These are phyloP conservation scores for Tetraneura akinire DNA, from an alignment of 1,140 invertebrate species.

Conservation along the genomic window DNA sequence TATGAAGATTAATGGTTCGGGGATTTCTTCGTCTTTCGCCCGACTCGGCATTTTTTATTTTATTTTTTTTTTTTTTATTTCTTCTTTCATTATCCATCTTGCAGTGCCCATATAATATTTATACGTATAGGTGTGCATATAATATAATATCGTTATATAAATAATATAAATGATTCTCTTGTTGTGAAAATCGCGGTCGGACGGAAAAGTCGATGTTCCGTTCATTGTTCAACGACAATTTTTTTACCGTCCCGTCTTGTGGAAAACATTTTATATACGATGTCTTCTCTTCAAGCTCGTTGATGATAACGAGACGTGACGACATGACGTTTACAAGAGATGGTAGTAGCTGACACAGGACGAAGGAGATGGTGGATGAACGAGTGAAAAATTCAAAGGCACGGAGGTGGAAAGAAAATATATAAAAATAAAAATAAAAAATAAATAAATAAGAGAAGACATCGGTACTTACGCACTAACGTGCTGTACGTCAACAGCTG, in stretches of 20 bases:
- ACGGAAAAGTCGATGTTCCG: background rate
- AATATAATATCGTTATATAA: slow-evolving; percentile 2
- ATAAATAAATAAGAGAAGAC: background rate
- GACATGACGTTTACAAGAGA: background rate
- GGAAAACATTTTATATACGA: background rate
- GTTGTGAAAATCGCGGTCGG: background rate
- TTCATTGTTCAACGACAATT: slow-evolving; percentile 9
- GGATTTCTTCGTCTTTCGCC: slow-evolving; percentile 29
- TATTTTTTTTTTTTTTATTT: background rate
- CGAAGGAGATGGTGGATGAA: background rate
- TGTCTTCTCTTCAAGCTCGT: background rate
- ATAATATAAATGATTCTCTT: slow-evolving; percentile 42
- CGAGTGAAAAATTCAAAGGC: background rate
- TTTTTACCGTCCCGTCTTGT: background rate
- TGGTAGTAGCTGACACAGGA: background rate
- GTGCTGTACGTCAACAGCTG: slow-evolving; percentile 58
- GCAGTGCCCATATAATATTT: background rate
- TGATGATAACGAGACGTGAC: slow-evolving; percentile 34
- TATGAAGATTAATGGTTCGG: slow-evolving; percentile 48
- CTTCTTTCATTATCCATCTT: no score
- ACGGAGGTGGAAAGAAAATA: background rate
- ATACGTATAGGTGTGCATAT: background rate
- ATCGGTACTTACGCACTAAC: slow-evolving; percentile 59
- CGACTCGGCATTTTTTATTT: background rate
- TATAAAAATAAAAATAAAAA: background rate